These are phyloP conservation scores for Plemyria rubiginata DNA, from an alignment of 2,888 invertebrate genomes.

Conservation along the genomic window DNA sequence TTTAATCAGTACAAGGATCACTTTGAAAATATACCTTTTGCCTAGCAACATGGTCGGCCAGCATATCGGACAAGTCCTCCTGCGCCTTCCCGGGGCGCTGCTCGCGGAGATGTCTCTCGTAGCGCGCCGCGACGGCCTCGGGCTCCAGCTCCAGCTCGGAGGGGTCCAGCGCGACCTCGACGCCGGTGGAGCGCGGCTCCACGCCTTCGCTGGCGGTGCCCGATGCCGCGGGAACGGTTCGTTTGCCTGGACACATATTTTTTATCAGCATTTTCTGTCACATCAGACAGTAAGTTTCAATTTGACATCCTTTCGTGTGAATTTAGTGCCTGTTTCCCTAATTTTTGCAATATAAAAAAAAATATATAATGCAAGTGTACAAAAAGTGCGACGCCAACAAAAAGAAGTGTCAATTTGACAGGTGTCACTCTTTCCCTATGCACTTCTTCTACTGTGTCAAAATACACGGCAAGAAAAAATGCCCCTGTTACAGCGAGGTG, in stretches of 20 bases:
- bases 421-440: no score
- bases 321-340: no score
- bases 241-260: constrained; percentile 54
- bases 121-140: constrained; percentile 97
- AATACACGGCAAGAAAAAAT: no score
- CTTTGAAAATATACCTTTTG: constrained; percentile 95
- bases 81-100: constrained; percentile 92
- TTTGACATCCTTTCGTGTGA: no score
- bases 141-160: constrained; percentile 98
- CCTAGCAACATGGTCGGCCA: constrained; percentile 98
- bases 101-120: constrained; percentile 98
- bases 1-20: no score
- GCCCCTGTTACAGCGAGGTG: no score
- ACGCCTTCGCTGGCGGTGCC: constrained; percentile 50
- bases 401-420: no score
- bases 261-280: background rate
- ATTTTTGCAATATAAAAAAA: no score
- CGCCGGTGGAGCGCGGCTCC: constrained; percentile 84
- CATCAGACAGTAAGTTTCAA: no score
- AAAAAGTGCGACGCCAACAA: no score
- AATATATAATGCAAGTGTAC: no score
- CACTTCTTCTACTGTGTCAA: no score
- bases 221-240: constrained; percentile 48
- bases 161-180: constrained; percentile 98
- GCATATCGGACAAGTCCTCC: constrained; percentile 99